Base-by-base conservation (phyloP, 2,888 invertebrate species). In the Eristalis arbustorum region DNA sequence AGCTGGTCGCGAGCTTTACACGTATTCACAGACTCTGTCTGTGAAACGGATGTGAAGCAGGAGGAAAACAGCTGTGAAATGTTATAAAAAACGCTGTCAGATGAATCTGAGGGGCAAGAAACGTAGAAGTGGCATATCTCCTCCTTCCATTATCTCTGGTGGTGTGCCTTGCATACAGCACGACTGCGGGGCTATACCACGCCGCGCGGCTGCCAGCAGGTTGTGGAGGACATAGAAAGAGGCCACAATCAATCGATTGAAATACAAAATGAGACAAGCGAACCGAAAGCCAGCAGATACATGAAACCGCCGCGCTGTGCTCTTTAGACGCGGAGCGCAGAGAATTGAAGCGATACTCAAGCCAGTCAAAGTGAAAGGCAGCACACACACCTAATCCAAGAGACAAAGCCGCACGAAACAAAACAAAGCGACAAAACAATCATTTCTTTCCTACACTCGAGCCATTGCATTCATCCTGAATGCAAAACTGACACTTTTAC, bases 211-310 rank as follows among this genome's bases (percentile, higher is more conserved):
- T 37, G 34, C 34, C 34, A 11, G 4, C 56, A 56, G 77, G 69
- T 37, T 56, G 64, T 34, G 72, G 63, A 37, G 42, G 66, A 37
- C 66, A 66, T 31, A 61, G 72, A 64, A 72, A 73, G 72, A 73
- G 67, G 57, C 77, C 57, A 77, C 40, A 85, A 66, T 61, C 73
- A 82, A 77, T 82, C 42, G 69, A 77, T 71, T 82, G 61, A 62
- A 69, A 73, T 23, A 61, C 68, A 81, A 61, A 42, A 68, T 34
- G 25, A 25, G 34, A 34, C 23, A 3, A 31, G 8, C 49, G 6
- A 49, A 18, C 49, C n/a, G 49, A 49, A 49, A 49, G 18, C 18
- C 49, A 49, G 8, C 18, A 49, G 18, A 18, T 37, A 37, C 37
- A 37, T 37, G 3, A 37, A 37, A 37, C 37, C 37, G 13, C 37